Conservation (phyloP, 2,797 vertebrate genomes). For the Neomorphus geoffroyi region DNA sequence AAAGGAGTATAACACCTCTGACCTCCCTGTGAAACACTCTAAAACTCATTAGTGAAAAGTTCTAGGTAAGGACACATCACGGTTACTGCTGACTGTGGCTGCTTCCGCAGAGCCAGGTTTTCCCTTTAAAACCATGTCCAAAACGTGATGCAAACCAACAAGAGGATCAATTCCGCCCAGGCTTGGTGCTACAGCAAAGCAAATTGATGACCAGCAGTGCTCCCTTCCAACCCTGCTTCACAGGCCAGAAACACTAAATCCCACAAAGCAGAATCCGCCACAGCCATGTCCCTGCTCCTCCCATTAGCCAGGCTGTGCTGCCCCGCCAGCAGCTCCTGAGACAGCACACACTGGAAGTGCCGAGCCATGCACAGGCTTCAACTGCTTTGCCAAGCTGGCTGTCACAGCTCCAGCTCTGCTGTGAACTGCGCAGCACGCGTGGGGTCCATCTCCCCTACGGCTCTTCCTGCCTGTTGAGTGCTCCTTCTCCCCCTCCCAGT, state of each 20-base stretch:
- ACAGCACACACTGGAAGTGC: background rate
- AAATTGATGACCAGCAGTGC: background rate
- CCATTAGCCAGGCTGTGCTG: background rate
- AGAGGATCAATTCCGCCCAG: background rate
- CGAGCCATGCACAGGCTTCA: background rate
- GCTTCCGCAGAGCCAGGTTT: background rate
- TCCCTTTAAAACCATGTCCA: background rate
- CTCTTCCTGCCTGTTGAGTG: background rate
- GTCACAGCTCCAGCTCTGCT: background rate
- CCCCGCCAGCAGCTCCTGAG: background rate
- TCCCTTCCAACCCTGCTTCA: background rate
- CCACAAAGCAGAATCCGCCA: background rate
- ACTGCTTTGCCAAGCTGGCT: background rate
- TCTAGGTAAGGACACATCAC: background rate
- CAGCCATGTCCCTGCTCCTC: background rate
- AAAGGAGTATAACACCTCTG: constrained; percentile 6
- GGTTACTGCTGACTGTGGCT: background rate
- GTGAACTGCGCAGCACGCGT: background rate
- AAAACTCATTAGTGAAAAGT: background rate
- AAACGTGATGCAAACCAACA: background rate
- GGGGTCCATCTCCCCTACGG: background rate
- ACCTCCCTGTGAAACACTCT: background rate
- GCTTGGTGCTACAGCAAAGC: background rate
- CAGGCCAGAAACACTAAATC: background rate
- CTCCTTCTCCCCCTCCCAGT: background rate